Conservation (phyloP, 37 sponge, comb jelly and placozoan genomes). For the Spongilla lacustris region DNA sequence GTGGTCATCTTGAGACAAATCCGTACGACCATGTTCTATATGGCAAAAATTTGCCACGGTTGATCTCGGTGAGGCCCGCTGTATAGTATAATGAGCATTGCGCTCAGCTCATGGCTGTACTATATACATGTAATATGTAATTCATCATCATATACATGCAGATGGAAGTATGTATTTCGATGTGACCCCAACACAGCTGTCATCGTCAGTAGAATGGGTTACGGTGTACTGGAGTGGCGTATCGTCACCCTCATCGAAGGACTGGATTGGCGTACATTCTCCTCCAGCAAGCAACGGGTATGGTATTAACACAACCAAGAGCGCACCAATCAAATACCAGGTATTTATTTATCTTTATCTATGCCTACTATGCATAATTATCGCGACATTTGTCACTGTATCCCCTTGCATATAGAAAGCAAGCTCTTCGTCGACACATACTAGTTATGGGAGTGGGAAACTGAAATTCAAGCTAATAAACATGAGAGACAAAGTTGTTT, state of each 20-base stretch:
- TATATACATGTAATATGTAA: no score
- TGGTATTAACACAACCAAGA: constrained; percentile 32
- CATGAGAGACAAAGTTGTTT: constrained; percentile 49
- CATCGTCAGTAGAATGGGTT: constrained; percentile 60
- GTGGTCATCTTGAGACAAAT: background rate
- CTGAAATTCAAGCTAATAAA: constrained; percentile 53
- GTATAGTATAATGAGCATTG: no score
- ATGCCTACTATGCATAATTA: no score
- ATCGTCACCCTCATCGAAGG: constrained; percentile 24
- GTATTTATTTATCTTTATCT: no score
- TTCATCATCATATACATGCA: no score
- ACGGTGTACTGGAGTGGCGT: constrained; percentile 47
- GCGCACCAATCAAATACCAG: constrained; percentile 62
- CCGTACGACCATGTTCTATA: background rate
- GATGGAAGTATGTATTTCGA: background rate
- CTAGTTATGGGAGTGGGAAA: constrained; percentile 31
- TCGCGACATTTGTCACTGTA: no score
- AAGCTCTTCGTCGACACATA: constrained; percentile 18
- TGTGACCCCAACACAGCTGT: background rate
- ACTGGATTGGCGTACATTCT: constrained; percentile 68
- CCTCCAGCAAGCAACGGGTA: constrained; percentile 50
- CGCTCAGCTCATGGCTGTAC: no score
- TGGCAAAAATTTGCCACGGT: background rate
- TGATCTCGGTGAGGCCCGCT: background rate
- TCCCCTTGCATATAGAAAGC: no score